phyloP scores from a whole-genome alignment of 2,113 vertebrate genomes.

The Poecile atricapillus region DNA sequence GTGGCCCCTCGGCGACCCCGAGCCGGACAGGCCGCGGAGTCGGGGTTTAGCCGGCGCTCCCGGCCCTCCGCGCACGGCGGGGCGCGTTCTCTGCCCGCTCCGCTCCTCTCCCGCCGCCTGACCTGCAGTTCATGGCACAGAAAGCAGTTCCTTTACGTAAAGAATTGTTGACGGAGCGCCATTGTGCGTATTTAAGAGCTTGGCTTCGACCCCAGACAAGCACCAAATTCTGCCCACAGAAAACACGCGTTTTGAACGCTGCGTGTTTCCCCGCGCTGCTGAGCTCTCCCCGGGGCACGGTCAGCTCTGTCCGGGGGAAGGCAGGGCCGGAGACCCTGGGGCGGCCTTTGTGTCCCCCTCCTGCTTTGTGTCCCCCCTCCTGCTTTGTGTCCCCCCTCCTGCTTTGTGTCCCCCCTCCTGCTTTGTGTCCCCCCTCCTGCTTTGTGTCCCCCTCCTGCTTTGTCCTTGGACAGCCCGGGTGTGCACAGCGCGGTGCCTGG shows the following conservation, averaged over 20 bases:
- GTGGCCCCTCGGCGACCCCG: fast-evolving
- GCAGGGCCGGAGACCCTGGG: fast-evolving
- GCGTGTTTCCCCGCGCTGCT: fast-evolving
- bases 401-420: background rate
- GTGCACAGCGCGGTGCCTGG: background rate
- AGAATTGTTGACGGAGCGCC: fast-evolving
- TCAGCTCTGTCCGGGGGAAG: fast-evolving
- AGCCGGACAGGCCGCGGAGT: fast-evolving
- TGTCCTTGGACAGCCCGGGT: background rate
- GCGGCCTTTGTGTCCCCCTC: background rate
- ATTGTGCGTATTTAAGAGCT: background rate
- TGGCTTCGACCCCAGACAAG: background rate
- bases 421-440: background rate
- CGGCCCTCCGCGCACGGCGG: fast-evolving
- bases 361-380: background rate
- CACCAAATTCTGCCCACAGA: fast-evolving
- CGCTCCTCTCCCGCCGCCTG: fast-evolving
- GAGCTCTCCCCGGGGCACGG: fast-evolving
- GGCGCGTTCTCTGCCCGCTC: fast-evolving
- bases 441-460: background rate
- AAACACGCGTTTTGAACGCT: fast-evolving
- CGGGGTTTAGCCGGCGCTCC: fast-evolving
- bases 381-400: background rate
- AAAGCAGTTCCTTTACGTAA: fast-evolving
- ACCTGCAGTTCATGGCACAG: fast-evolving